A percentile compares a stretch with the other conserved stretches of the same genome.
Evolutionary conservation across 2,888 invertebrate species (phyloP).

Genomic region (Hydriomena furcata): DNA sequence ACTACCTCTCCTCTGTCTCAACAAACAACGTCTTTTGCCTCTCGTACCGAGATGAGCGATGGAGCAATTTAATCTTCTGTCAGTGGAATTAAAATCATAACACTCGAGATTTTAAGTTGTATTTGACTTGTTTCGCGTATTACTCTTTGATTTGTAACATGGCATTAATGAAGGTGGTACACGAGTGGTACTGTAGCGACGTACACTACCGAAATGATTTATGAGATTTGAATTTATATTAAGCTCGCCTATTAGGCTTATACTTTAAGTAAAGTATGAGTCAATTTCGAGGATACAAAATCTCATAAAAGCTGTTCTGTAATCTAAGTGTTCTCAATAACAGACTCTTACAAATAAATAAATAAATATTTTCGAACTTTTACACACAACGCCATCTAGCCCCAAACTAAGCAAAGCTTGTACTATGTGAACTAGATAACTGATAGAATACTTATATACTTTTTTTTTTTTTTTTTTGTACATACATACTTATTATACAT

Average conservation of each 20-base stretch:
- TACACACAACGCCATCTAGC: no score
- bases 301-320: background rate
- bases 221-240: slow-evolving; percentile 24
- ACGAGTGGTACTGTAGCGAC: slow-evolving; percentile 30
- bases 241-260: slow-evolving; percentile 16
- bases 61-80: background rate
- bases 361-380: no score
- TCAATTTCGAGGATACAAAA: background rate
- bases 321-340: background rate
- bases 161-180: slow-evolving; percentile 37
- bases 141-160: slow-evolving; percentile 28
- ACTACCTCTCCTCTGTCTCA: background rate
- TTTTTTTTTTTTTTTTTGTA: no score
- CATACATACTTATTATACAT: no score
- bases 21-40: background rate
- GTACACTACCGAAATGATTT: slow-evolving; percentile 24
- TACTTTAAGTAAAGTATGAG: background rate
- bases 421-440: no score
- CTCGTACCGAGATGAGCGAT: background rate
- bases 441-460: no score
- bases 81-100: background rate
- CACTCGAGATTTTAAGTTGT: background rate
- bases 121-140: slow-evolving; percentile 5
- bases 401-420: no score
- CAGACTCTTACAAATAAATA: no score